Conservation (phyloP, 2,113 vertebrate species). For the Ceyx margarethae region DNA sequence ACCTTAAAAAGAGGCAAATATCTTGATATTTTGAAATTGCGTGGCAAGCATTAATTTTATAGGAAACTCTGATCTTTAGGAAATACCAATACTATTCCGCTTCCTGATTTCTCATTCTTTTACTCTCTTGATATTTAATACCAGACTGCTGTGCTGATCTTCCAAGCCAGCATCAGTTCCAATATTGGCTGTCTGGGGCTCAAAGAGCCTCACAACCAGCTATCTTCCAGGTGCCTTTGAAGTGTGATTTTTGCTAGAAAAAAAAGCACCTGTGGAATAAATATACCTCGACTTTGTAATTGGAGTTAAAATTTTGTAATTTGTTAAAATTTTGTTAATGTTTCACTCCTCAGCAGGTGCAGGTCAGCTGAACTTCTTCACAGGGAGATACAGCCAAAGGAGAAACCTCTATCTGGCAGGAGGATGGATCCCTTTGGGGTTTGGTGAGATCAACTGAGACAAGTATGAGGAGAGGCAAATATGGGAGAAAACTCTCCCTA, state of each 20-base stretch:
- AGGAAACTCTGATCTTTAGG: slow-evolving; percentile 32
- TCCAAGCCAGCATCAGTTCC: neutral
- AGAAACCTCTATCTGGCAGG: neutral
- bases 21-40: slow-evolving; percentile 1
- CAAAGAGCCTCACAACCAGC: neutral
- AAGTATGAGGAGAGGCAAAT: neutral
- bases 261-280: neutral
- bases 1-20: neutral
- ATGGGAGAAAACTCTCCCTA: neutral
- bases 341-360: neutral
- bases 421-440: neutral
- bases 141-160: neutral
- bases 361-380: neutral
- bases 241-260: neutral
- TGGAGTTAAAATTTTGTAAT: neutral
- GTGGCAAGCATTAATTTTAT: neutral
- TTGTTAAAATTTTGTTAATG: neutral
- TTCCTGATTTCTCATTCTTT: slow-evolving; percentile 34
- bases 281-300: neutral
- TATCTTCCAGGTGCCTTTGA: neutral
- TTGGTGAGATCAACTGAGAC: neutral
- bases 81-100: slow-evolving; percentile 3
- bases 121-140: slow-evolving; percentile 16
- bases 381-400: neutral
- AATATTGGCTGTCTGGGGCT: neutral